phyloP scores from a whole-genome alignment of 2,888 invertebrate genomes.

The Cataglyphis rosenhaueri region DNA sequence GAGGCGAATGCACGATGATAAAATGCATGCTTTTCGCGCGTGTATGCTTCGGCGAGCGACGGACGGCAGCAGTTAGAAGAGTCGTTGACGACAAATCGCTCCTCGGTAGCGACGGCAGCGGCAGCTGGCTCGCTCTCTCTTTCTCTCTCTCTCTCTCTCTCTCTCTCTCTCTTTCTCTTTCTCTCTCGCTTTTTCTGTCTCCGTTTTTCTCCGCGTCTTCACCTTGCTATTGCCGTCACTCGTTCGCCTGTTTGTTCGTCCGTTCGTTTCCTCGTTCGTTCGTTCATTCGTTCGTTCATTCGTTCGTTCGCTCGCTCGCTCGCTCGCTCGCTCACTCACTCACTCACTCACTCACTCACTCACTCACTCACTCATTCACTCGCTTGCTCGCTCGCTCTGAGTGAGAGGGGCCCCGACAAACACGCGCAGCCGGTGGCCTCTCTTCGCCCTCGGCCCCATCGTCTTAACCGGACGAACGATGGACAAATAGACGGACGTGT shows the following conservation, averaged over 20 bases:
- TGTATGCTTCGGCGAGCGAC: conserved; percentile 66
- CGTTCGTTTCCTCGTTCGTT: neutral
- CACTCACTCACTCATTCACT: neutral
- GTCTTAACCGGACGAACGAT: conserved; percentile 69
- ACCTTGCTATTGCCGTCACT: conserved; percentile 27
- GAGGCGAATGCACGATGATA: conserved; percentile 8
- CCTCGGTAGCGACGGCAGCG: conserved; percentile 63
- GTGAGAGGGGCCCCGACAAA: conserved; percentile 76
- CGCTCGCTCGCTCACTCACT: neutral
- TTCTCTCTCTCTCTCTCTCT: neutral
- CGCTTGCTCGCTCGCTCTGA: conserved; percentile 31
- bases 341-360: conserved; percentile 27
- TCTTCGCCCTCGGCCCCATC: conserved; percentile 66
- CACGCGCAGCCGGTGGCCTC: conserved; percentile 71
- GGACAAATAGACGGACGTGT: conserved; percentile 75
- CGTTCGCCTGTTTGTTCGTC: conserved; percentile 10
- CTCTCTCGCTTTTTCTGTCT: conserved; percentile 19
- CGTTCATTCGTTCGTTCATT: neutral
- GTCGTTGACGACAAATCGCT: conserved; percentile 67
- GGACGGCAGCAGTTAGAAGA: conserved; percentile 71
- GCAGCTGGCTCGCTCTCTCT: conserved; percentile 76
- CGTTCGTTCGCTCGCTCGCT: conserved; percentile 8
- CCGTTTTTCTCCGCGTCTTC: conserved; percentile 58
- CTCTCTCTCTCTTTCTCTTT: neutral
- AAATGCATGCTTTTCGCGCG: conserved; percentile 30